Evolutionary conservation across 2,888 invertebrate genomes (phyloP), one percentile per base, ranked within the genome.

Genomic region (Noctua fimbriata): DNA sequence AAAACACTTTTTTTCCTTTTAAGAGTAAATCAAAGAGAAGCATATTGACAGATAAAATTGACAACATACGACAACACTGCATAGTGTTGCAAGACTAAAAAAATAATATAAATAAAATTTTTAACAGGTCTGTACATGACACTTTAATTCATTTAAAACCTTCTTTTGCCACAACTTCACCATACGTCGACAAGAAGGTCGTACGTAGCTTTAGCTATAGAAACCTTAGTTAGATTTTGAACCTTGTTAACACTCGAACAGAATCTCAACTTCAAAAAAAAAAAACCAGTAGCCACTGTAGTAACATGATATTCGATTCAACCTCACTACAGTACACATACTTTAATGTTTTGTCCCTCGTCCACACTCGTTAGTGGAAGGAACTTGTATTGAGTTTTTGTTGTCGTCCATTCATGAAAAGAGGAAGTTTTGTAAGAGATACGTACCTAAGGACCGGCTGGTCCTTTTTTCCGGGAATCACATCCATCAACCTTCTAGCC

Each of bases 351-450:
- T 85, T 71, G 67, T 69, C 71, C 75, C 58, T 14, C 28, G 60
- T 28, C 79, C 52, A 55, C 60, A 71, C 85, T 83, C 83, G 81
- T 83, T 83, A 83, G 74, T 55, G 47, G 18, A 44, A 58, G 84
- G 82, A 79, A 84, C 63, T 73, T 28, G 69, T 69, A 52, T 60
- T 10, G 21, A 66, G n/a, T 84, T 83, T 84, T 84, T 84, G 69
- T 55, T 49, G 65, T 49, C 60, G 44, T 66, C 44, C 86, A 85
- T 85, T 84, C 86, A 85, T 75, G 70, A 85, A 81, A 81, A 75
- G 69, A 71, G 58, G 32, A 58, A 67, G 41, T 52, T 71, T 80
- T 69, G 70, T 75, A 74, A 71, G 71, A 74, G 60, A 74, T 74
- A 83, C 58, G 66, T 41, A 32, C 16, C n/a, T 16, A 28, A 47